Percentiles rank a stretch among this genome's conserved stretches.
These are phyloP conservation scores for Phengaris alcon DNA, from an alignment of 2,888 invertebrate genomes.

Conservation along the genomic window DNA sequence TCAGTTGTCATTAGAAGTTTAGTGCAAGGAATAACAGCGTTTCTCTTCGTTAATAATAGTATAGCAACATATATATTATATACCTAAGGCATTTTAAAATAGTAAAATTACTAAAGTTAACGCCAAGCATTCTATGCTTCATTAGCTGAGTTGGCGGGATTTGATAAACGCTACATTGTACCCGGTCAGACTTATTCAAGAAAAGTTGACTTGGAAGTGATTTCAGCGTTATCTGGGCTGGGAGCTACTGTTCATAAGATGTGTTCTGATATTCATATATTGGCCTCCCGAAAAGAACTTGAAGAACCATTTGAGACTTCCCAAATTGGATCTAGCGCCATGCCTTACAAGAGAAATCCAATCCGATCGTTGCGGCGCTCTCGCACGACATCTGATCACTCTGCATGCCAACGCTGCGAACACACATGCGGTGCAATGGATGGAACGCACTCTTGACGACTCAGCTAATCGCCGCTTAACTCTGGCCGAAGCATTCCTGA, in stretches of 20 bases:
- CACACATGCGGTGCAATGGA: slow-evolving; percentile 96
- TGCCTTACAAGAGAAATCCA: slow-evolving; percentile 99
- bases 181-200: slow-evolving; percentile 98
- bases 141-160: slow-evolving; percentile 92
- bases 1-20: no score
- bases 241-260: slow-evolving; percentile 97
- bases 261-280: slow-evolving; percentile 94
- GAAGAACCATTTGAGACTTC: slow-evolving; percentile 98
- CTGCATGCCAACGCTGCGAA: slow-evolving; percentile 88
- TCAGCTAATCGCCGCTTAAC: slow-evolving; percentile 96
- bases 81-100: no score
- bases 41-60: no score
- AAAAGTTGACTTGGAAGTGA: slow-evolving; percentile 92
- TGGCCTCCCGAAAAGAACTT: slow-evolving; percentile 96
- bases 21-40: no score
- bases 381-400: slow-evolving; percentile 94
- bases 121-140: no score
- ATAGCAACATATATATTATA: no score
- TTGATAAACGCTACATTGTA: slow-evolving; percentile 89
- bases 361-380: slow-evolving; percentile 97
- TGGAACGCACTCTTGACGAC: slow-evolving; percentile 98
- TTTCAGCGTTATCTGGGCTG: slow-evolving; percentile 87
- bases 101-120: no score
- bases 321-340: slow-evolving; percentile 98
- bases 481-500: slow-evolving; percentile 94